Base-by-base conservation (phyloP, 1,140 invertebrate genomes). In the Caenorhabditis remanei region DNA sequence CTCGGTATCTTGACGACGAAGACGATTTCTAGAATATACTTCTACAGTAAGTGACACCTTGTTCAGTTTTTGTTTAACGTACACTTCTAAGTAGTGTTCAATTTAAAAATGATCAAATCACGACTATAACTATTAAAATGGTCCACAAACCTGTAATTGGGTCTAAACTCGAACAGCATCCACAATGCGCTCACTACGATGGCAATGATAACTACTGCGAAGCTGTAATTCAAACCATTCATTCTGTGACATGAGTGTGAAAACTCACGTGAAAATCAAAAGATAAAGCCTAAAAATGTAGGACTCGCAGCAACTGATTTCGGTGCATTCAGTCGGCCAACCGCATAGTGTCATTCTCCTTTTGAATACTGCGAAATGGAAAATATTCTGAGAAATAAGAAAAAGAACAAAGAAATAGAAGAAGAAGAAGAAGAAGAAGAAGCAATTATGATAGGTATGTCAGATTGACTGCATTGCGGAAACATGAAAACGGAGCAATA, bases 91-190 rank as follows among this genome's bases (percentile, higher is more conserved):
- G n/a, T n/a, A 32, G 32, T 32, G 0, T 32, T 32, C 32, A 1
- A 32, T 32, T 32, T 32, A 32, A 32, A 32, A 32, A 32, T 32
- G 0, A 32, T 32, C 32, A 1, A 32, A 32, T 32, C 32, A 32
- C 32, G 32, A 32, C 2, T 32, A 32, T 32, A 1, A 32, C 32
- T 32, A 2, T 32, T 32, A 32, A 32, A 32, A 32, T 2, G 32
- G 32, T 32, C 2, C 32, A 32, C 32, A 32, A 32, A 88, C 88
- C 88, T 88, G 41, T 87, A 87, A 21, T 87, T 58, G 65, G 88
- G 88, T 84, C 88, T 67, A 82, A 88, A 87, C 43, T 88, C 85
- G 50, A 88, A 88, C 41, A 88, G 53, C 43, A 88, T 61, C 88
- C 88, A 88, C 16, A 88, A 46, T 21, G 85, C 88, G 19, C 83